Evolutionary conservation across 2,113 vertebrate genomes (phyloP).

Genomic region (Gallinago paraguaiae): DNA sequence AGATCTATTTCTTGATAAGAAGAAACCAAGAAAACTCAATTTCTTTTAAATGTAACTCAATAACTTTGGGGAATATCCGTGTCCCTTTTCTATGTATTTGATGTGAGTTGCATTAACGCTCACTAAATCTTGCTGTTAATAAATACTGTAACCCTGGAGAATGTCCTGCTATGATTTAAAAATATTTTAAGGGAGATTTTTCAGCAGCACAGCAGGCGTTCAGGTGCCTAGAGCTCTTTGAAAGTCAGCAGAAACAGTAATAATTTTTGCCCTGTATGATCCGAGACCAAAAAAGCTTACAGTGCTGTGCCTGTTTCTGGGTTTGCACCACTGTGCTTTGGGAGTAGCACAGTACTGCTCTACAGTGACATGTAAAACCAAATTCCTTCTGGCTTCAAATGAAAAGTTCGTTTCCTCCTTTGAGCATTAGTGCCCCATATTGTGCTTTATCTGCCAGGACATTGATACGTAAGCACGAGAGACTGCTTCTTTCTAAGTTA

Average conservation of each 20-base stretch:
- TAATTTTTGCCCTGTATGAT: background rate
- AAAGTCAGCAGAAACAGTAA: background rate
- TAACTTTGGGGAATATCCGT: background rate
- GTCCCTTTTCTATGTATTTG: background rate
- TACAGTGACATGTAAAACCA: background rate
- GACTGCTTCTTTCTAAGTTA: background rate
- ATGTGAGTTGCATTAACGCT: background rate
- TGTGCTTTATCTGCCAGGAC: background rate
- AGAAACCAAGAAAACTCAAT: background rate
- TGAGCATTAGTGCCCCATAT: background rate
- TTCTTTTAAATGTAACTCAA: background rate
- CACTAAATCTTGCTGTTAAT: background rate
- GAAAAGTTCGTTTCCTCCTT: background rate
- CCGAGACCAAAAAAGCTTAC: background rate
- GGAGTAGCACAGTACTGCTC: background rate
- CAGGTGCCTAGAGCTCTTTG: background rate
- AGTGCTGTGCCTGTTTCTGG: background rate
- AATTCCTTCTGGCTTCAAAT: background rate
- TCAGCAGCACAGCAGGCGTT: background rate
- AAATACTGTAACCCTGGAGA: background rate
- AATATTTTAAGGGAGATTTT: background rate
- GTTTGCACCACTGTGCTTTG: background rate
- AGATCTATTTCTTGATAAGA: background rate
- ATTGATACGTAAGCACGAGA: background rate
- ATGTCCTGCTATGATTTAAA: background rate